Conservation (phyloP, 2,888 invertebrate genomes). For the Tenthredo mesomela region DNA sequence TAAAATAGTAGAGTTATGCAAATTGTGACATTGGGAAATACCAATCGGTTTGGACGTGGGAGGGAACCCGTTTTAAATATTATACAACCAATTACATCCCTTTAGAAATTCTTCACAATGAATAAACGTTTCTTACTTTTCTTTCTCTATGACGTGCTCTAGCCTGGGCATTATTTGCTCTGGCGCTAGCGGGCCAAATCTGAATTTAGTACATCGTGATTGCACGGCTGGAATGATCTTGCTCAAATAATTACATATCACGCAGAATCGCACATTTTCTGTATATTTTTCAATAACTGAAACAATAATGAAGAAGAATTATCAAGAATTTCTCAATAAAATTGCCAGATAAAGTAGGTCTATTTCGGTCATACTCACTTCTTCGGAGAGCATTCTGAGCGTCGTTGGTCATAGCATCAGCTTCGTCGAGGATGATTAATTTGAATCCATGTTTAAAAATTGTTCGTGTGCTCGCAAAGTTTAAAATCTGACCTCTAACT, state of each 20-base stretch:
- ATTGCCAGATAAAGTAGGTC: neutral
- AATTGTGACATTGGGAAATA: neutral
- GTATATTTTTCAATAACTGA: slow-evolving; percentile 99
- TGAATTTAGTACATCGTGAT: slow-evolving; percentile 97
- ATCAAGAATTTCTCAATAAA: slow-evolving; percentile 26
- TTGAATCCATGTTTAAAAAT: slow-evolving; percentile 97
- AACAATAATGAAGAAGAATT: slow-evolving; percentile 67
- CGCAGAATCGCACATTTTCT: slow-evolving; percentile 98
- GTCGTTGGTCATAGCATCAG: slow-evolving; percentile 99
- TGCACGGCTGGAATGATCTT: slow-evolving; percentile 99
- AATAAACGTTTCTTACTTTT: slow-evolving; percentile 83
- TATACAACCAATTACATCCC: slow-evolving; percentile 5
- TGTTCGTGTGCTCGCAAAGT: slow-evolving; percentile 97
- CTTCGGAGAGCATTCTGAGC: slow-evolving; percentile 98
- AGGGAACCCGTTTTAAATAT: slow-evolving; percentile 38
- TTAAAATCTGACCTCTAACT: slow-evolving; percentile 95
- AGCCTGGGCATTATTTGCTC: slow-evolving; percentile 95
- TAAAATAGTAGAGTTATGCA: slow-evolving; percentile 17
- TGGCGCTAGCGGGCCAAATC: slow-evolving; percentile 93
- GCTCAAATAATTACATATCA: slow-evolving; percentile 98
- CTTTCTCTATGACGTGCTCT: slow-evolving; percentile 89
- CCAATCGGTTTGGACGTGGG: slow-evolving; percentile 54
- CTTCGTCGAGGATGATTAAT: slow-evolving; percentile 98
- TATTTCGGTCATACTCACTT: slow-evolving; percentile 82
- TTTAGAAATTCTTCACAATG: neutral